Evolutionary conservation across 2,888 invertebrate species (phyloP).

Genomic region (Mantis religiosa): DNA sequence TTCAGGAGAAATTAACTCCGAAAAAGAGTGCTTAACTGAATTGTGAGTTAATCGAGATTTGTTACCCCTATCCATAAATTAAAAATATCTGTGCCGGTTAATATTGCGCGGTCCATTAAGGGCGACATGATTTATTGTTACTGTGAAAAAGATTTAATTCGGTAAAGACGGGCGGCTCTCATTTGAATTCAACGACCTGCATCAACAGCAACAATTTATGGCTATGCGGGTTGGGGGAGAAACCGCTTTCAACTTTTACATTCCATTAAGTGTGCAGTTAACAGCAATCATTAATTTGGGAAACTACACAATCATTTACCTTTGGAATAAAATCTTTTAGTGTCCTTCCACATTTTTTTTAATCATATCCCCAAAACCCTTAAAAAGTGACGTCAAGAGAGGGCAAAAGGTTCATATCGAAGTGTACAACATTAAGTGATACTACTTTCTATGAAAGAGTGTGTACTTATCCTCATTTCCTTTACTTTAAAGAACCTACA

Average conservation of each 20-base stretch:
- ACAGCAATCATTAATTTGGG: neutral
- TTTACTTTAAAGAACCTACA: no score
- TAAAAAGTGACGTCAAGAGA: no score
- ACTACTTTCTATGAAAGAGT: no score
- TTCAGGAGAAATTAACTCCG: neutral
- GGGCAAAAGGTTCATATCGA: no score
- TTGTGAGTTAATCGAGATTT: neutral
- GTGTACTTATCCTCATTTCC: no score
- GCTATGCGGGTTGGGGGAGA: neutral
- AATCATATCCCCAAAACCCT: no score
- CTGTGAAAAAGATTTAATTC: neutral
- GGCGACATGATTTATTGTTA: neutral
- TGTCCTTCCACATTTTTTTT: no score
- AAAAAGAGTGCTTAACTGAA: neutral
- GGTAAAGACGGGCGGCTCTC: neutral
- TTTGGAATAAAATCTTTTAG: no score
- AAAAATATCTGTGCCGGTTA: neutral
- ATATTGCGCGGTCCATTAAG: neutral
- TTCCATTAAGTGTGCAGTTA: neutral
- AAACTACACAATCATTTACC: neutral
- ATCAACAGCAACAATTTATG: neutral
- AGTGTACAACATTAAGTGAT: no score
- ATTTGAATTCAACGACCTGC: neutral
- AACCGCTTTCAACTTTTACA: neutral
- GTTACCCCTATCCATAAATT: neutral